Evolutionary conservation across 2,797 vertebrate genomes (phyloP), one percentile per base, ranked within the genome.

Genomic region (Phrynocephalus forsythii): DNA sequence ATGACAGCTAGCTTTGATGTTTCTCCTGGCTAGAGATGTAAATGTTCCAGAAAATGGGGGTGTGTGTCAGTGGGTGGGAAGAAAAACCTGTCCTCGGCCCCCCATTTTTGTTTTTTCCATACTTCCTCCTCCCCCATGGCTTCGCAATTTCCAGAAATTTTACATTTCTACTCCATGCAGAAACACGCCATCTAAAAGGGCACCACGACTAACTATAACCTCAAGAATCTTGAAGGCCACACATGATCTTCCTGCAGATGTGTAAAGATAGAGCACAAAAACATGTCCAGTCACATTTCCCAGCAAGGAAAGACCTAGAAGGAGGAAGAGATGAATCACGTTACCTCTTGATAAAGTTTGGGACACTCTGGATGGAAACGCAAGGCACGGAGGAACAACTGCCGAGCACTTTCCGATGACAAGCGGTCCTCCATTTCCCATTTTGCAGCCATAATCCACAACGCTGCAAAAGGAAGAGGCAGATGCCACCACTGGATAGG

Each of bases 401-500:
- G 98, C 87, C 99, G 97, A 38, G 99, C 98, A 6, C 97, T 99
- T 94, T 99, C 99, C 30, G 98, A 97, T 0, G 99, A 99, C 22
- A 97, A 93, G 1, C 95, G 95, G 83, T 99, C 98, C 96, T 99
- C 99, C 96, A 99, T 97, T 95, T 99, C 99, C 96, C 97, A 98
- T 91, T 99, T 99, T 86, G 99, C 98, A 6, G 98, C 98, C 98
- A 99, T 98, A 91, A 99, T 98, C 99, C 99, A 99, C 90, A 99
- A 91, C 22, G 97, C 99, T 99, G 82, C 68, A 94, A 88, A 8
- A 90, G 10, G 5, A 20, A 89, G 28, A 20, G 50, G 26, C 7
- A 69, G 1, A 26, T 28, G 75, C 28, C 60, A 3, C 52, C 30
- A 48, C 60, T 63, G 15, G 30, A 48, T 13, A 63, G 3, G 30